Evolutionary conservation across 2,888 invertebrate species (phyloP).

Genomic region (Tortricodes alternella): DNA sequence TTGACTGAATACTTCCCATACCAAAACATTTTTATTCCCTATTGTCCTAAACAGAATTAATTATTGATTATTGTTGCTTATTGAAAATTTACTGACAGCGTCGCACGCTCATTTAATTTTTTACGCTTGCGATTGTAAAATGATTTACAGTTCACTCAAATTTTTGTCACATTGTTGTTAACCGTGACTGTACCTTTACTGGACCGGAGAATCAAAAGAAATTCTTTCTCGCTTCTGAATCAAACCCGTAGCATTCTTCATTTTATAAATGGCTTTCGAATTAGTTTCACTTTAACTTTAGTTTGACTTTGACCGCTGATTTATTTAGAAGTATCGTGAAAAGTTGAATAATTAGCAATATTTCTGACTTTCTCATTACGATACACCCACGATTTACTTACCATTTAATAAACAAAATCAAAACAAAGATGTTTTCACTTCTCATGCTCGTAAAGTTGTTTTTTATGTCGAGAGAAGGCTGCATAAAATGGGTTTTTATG

Average conservation of each 20-base stretch:
- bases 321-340: no score
- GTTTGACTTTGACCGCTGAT: neutral
- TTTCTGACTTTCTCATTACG: neutral
- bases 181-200: constrained; percentile 17
- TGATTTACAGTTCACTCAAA: constrained; percentile 24
- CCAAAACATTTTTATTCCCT: constrained; percentile 20
- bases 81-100: constrained; percentile 17
- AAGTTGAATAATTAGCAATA: neutral
- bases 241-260: neutral
- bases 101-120: constrained; percentile 27
- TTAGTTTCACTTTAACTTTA: constrained; percentile 9
- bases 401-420: constrained; percentile 2
- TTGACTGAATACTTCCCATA: no score
- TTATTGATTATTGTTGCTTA: constrained; percentile 25
- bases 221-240: constrained; percentile 5
- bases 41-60: constrained; percentile 12
- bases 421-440: neutral
- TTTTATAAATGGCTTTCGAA: constrained; percentile 2
- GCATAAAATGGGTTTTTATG: no score
- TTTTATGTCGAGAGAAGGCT: no score
- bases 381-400: neutral
- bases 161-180: constrained; percentile 27
- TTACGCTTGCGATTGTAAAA: constrained; percentile 19
- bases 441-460: no score
- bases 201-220: constrained; percentile 17